Evolutionary conservation across 2,888 invertebrate species (phyloP).

Genomic region (Drosophila meridiana): DNA sequence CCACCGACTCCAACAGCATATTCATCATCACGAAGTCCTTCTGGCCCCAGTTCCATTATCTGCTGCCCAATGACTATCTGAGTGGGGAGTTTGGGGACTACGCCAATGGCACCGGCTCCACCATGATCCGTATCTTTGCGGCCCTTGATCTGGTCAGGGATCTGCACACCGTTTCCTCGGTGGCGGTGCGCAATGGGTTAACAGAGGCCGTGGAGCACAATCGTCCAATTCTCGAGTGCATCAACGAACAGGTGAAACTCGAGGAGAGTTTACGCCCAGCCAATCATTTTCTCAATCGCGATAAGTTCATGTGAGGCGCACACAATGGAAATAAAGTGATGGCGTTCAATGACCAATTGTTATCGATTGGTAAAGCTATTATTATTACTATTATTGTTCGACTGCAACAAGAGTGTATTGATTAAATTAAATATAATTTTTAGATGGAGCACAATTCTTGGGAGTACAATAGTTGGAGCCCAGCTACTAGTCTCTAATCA

Average conservation of each 20-base stretch:
- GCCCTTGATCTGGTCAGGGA: constrained; percentile 89
- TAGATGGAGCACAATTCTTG: constrained; percentile 22
- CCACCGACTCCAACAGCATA: constrained; percentile 89
- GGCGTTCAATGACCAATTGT: not conserved
- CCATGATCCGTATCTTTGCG: constrained; percentile 89
- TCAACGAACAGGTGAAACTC: constrained; percentile 86
- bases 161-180: constrained; percentile 88
- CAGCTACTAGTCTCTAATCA: too few species aligned
- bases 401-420: not conserved
- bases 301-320: constrained; percentile 80
- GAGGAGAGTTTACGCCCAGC: constrained; percentile 84
- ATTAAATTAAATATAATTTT: not conserved
- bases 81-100: constrained; percentile 93
- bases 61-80: constrained; percentile 92
- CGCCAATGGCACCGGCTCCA: constrained; percentile 88
- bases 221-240: constrained; percentile 86
- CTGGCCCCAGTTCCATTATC: constrained; percentile 93
- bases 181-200: constrained; percentile 88
- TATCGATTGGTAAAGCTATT: not conserved
- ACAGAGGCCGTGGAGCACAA: constrained; percentile 87
- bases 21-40: constrained; percentile 91
- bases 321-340: not conserved
- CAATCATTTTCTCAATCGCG: constrained; percentile 86
- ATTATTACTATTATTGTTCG: not conserved
- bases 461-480: too few species aligned